phyloP scores from a whole-genome alignment of 2,113 vertebrate genomes.

The Limanda limanda region DNA sequence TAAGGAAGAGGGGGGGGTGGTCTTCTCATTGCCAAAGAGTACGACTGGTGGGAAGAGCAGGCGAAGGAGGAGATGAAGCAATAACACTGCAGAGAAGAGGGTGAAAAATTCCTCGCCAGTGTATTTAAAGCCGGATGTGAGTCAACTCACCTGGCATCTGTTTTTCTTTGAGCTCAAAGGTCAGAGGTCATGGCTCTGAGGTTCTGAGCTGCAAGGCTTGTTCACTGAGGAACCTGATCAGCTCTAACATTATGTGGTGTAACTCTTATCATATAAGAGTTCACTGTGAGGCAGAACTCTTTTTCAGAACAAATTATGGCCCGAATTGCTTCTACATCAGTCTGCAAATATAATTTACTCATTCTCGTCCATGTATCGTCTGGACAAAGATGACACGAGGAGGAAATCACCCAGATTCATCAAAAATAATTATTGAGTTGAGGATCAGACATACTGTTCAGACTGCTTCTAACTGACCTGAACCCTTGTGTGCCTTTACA shows the following conservation, averaged over 20 bases:
- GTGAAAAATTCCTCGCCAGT: constrained; percentile 82
- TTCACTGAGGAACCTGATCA: constrained; percentile 85
- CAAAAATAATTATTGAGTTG: not conserved
- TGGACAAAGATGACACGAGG: not conserved
- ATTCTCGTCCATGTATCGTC: not conserved
- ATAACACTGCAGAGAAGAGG: constrained; percentile 61
- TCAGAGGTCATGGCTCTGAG: constrained; percentile 89
- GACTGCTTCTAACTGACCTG: not conserved
- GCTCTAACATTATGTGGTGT: constrained; percentile 62
- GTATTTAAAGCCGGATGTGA: constrained; percentile 91
- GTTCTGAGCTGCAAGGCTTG: constrained; percentile 85
- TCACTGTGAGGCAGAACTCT: constrained; percentile 8
- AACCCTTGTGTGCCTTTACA: not conserved
- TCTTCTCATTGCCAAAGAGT: constrained; percentile 50
- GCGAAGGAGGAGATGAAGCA: constrained; percentile 60
- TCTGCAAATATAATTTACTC: not conserved
- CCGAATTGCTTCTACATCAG: not conserved
- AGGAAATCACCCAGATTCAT: not conserved
- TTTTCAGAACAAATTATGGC: not conserved
- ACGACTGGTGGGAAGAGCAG: constrained; percentile 45
- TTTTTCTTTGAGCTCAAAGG: constrained; percentile 87
- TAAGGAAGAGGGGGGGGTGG: constrained; percentile 66
- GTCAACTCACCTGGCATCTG: constrained; percentile 91
- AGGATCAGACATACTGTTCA: not conserved
- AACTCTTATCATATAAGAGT: constrained; percentile 10